Evolutionary conservation across 2,797 vertebrate species (phyloP).

Genomic region (Mormyrus proboscirostris): DNA sequence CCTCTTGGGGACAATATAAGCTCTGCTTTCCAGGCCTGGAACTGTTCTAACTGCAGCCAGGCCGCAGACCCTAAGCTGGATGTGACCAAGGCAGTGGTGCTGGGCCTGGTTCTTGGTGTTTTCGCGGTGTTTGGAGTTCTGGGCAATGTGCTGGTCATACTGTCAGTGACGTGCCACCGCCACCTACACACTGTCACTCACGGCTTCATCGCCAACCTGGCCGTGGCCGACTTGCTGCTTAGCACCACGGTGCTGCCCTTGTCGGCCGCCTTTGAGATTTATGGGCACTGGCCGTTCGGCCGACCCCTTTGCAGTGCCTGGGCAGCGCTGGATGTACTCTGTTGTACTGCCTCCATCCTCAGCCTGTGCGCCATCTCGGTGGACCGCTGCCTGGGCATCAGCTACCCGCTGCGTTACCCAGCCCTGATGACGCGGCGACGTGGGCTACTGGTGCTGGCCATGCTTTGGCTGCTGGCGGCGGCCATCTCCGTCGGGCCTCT

Average conservation of each 20-base stretch:
- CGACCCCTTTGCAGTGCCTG: slow-evolving; percentile 61
- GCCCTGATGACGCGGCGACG: slow-evolving; percentile 53
- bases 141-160: slow-evolving; percentile 68
- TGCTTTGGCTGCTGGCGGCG: slow-evolving; percentile 59
- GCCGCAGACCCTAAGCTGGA: slow-evolving; percentile 40
- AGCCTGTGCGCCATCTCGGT: slow-evolving; percentile 69
- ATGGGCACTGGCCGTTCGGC: slow-evolving; percentile 65
- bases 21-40: slow-evolving; percentile 27
- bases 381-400: slow-evolving; percentile 66
- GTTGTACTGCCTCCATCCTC: slow-evolving; percentile 72
- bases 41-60: slow-evolving; percentile 57
- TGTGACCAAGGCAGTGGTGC: slow-evolving; percentile 48
- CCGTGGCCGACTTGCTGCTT: slow-evolving; percentile 64
- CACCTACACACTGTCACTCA: slow-evolving; percentile 66
- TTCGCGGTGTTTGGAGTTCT: slow-evolving; percentile 64
- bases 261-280: slow-evolving; percentile 59
- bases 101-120: slow-evolving; percentile 54
- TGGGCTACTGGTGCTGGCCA: slow-evolving; percentile 50
- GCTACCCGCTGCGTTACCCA: slow-evolving; percentile 63
- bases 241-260: slow-evolving; percentile 64
- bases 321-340: slow-evolving; percentile 68
- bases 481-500: slow-evolving; percentile 65
- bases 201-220: slow-evolving; percentile 69
- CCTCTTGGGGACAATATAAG: slow-evolving; percentile 46
- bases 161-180: slow-evolving; percentile 61